A percentile compares a stretch with the other conserved stretches of the same genome.
phyloP scores from a whole-genome alignment of 2,113 vertebrate genomes.

The Pholis gunnellus region DNA sequence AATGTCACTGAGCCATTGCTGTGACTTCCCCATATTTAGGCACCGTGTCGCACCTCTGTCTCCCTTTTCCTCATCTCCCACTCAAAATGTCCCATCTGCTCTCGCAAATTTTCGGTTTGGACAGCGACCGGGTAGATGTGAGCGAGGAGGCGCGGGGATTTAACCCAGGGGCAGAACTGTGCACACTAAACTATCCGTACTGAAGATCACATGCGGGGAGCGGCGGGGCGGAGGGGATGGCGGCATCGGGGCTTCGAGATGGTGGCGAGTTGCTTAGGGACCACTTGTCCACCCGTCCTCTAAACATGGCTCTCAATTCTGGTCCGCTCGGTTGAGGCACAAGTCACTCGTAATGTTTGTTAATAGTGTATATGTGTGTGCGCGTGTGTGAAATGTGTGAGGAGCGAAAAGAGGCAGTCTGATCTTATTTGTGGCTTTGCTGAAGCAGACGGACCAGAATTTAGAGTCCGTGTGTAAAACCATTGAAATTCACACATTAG shows the following conservation, averaged over 20 bases:
- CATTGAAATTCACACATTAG: constrained; percentile 69
- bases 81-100: constrained; percentile 57
- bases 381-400: constrained; percentile 8
- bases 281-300: constrained; percentile 66
- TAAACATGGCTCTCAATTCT: constrained; percentile 69
- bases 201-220: constrained; percentile 43
- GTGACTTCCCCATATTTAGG: constrained; percentile 40
- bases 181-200: constrained; percentile 65
- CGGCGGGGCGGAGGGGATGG: constrained; percentile 72
- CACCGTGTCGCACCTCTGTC: constrained; percentile 36
- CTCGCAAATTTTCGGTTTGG: constrained; percentile 55
- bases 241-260: constrained; percentile 50
- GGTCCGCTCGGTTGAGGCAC: constrained; percentile 53
- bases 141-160: constrained; percentile 34
- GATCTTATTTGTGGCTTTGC: constrained; percentile 60
- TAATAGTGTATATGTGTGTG: constrained; percentile 47
- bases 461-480: constrained; percentile 61
- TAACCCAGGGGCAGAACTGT: constrained; percentile 55
- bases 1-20: constrained; percentile 27
- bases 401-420: constrained; percentile 21
- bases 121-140: constrained; percentile 33
- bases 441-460: constrained; percentile 70
- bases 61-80: constrained; percentile 19
- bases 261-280: constrained; percentile 70
- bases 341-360: constrained; percentile 49